phyloP scores from a whole-genome alignment of 2,888 invertebrate species.

The Graphium colonna region DNA sequence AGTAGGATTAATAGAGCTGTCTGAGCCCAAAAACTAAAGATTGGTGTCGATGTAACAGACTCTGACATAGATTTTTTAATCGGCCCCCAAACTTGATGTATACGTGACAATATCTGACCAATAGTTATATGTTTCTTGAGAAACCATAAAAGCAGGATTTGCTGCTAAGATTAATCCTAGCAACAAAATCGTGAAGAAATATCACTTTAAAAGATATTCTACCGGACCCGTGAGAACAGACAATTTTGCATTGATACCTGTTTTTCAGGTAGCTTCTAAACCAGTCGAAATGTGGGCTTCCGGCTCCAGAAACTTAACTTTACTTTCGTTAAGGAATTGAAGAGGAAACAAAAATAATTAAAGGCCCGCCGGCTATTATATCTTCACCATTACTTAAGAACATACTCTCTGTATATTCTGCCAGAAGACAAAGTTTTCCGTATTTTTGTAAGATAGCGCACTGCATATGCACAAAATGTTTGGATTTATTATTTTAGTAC shows the following conservation, averaged over 20 bases:
- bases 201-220: background rate
- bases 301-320: too few relatives aligned
- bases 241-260: too few relatives aligned
- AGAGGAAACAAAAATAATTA: too few relatives aligned
- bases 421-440: too few relatives aligned
- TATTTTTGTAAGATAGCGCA: too few relatives aligned
- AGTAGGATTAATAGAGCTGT: background rate
- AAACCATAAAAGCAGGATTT: background rate
- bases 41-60: background rate
- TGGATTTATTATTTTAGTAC: conserved; percentile 7
- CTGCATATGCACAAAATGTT: too few relatives aligned
- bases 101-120: background rate
- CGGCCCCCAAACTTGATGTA: background rate
- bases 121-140: background rate
- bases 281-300: too few relatives aligned
- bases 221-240: background rate
- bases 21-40: background rate
- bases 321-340: too few relatives aligned
- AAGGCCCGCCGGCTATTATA: too few relatives aligned
- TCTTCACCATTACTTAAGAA: too few relatives aligned
- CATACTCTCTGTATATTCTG: too few relatives aligned
- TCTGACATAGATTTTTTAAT: background rate
- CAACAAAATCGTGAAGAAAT: background rate
- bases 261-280: too few relatives aligned
- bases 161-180: background rate